Percentiles rank a stretch among this genome's conserved stretches.
Conservation (phyloP, 1,140 invertebrate species). For the Idris sp. region DNA sequence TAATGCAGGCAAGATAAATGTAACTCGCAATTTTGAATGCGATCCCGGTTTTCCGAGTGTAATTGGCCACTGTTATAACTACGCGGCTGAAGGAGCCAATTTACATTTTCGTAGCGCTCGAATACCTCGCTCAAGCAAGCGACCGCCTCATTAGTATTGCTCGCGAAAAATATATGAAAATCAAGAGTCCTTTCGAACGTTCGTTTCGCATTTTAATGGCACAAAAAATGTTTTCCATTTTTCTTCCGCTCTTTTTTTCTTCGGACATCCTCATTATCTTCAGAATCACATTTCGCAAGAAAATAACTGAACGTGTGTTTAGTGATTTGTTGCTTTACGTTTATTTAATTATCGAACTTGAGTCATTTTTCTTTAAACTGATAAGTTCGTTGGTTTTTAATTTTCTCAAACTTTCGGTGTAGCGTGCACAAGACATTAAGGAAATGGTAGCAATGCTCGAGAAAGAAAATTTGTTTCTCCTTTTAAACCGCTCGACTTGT, state of each 20-base stretch:
- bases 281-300: no score
- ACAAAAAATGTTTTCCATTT: no score
- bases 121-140: constrained; percentile 20
- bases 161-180: constrained; percentile 45
- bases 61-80: constrained; percentile 49
- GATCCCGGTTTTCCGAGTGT: constrained; percentile 23
- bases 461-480: constrained; percentile 44
- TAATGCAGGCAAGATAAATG: constrained; percentile 46
- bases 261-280: constrained; percentile 14
- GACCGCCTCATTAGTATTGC: constrained; percentile 35
- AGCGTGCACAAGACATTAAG: neutral
- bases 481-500: constrained; percentile 19
- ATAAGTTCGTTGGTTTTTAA: constrained; percentile 21
- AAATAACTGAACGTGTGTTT: no score
- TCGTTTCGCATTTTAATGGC: constrained; percentile 22
- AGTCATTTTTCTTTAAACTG: neutral
- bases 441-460: no score
- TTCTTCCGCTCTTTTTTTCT: constrained; percentile 2
- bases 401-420: constrained; percentile 22
- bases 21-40: constrained; percentile 51
- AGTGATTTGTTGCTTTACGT: neutral
- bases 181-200: neutral
- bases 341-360: constrained; percentile 8
- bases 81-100: constrained; percentile 37
- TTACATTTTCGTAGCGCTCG: constrained; percentile 42